Conservation (phyloP, 1,140 invertebrate genomes). For the Melanaphis sacchari region DNA sequence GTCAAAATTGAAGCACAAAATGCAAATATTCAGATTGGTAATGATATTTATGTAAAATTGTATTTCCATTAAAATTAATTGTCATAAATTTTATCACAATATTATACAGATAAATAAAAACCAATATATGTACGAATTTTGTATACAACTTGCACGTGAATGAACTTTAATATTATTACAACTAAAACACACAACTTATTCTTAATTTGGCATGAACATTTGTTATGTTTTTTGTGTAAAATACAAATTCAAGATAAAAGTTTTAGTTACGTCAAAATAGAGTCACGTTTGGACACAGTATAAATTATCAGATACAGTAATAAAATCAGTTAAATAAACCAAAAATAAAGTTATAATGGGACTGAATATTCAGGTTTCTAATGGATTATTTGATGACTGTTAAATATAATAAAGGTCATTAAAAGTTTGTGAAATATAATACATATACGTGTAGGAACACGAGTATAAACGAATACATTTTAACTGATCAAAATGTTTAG, state of each 20-base stretch:
- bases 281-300: background rate
- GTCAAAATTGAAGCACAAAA: background rate
- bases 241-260: background rate
- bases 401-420: no score
- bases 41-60: background rate
- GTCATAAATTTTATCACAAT: background rate
- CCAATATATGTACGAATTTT: background rate
- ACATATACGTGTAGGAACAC: background rate
- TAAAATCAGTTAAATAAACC: background rate
- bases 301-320: background rate
- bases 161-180: background rate
- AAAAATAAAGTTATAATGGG: background rate
- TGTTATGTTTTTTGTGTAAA: background rate
- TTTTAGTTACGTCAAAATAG: background rate
- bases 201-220: background rate
- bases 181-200: background rate
- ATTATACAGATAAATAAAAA: background rate
- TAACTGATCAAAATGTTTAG: background rate
- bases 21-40: background rate
- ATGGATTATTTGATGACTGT: no score
- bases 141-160: background rate
- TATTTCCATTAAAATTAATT: background rate
- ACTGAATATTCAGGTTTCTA: background rate
- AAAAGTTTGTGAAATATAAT: background rate
- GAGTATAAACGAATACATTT: background rate